phyloP scores from a whole-genome alignment of 2,888 invertebrate species.

The Cephonodes hylas region DNA sequence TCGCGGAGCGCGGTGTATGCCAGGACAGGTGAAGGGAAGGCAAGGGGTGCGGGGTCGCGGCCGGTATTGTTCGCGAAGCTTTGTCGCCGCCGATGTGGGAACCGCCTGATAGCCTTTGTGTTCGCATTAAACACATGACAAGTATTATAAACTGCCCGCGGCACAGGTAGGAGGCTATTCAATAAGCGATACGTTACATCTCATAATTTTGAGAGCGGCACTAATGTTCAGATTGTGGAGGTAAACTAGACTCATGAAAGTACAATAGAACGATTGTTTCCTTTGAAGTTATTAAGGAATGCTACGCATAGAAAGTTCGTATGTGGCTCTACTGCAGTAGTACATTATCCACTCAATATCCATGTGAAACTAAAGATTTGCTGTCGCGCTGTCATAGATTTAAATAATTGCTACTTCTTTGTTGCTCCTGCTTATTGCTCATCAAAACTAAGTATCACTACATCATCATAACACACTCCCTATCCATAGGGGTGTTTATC shows the following conservation, averaged over 20 bases:
- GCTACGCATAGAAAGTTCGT: too few species aligned
- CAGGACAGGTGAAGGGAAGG: not conserved
- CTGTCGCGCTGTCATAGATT: too few species aligned
- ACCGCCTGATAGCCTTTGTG: slow-evolving; percentile 4
- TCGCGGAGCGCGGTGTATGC: not conserved
- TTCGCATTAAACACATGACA: slow-evolving; percentile 7
- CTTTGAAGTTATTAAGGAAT: not conserved
- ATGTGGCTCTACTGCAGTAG: too few species aligned
- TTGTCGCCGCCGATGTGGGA: slow-evolving; percentile 28
- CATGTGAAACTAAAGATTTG: too few species aligned
- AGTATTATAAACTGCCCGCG: slow-evolving; percentile 3
- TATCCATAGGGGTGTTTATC: too few species aligned
- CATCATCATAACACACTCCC: too few species aligned
- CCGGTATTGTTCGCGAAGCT: slow-evolving; percentile 39
- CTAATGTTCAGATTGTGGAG: not conserved
- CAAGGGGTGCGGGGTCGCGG: not conserved
- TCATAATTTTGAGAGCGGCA: not conserved
- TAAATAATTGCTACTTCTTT: too few species aligned
- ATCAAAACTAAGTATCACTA: too few species aligned
- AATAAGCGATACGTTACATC: not conserved
- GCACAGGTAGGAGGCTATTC: not conserved
- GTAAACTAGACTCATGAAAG: not conserved
- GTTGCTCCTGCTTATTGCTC: too few species aligned
- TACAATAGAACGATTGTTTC: not conserved
- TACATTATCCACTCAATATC: too few species aligned